A percentile compares a stretch with the other conserved stretches of the same genome.
These are phyloP conservation scores for Plodia interpunctella DNA, from an alignment of 1,140 invertebrate species.

Conservation along the genomic window DNA sequence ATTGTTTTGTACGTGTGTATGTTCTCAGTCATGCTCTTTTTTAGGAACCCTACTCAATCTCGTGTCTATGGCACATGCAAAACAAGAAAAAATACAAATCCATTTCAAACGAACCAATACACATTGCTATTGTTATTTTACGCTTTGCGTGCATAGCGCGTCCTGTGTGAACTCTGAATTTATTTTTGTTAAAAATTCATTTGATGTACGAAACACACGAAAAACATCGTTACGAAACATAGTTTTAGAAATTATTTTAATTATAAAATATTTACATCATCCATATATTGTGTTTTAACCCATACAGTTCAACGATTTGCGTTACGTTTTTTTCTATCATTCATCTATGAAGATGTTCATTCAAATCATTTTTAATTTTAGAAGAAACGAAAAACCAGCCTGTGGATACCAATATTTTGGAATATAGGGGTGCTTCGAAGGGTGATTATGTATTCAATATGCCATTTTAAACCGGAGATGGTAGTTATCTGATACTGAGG, in stretches of 20 bases:
- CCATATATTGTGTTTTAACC: too few species aligned
- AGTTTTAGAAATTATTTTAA: too few species aligned
- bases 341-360: too few species aligned
- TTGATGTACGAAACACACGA: too few species aligned
- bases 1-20: neutral
- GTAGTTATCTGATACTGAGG: neutral
- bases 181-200: neutral
- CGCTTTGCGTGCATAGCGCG: neutral
- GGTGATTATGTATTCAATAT: constrained; percentile 1
- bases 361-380: neutral
- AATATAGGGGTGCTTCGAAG: constrained; percentile 1
- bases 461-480: constrained; percentile 7
- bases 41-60: neutral
- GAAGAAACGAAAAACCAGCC: neutral
- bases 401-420: neutral
- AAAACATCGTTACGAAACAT: too few species aligned
- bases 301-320: too few species aligned
- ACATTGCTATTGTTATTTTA: neutral
- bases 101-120: neutral
- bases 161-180: neutral
- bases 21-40: neutral
- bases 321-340: too few species aligned
- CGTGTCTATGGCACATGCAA: neutral
- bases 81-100: neutral
- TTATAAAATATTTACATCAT: too few species aligned